Evolutionary conservation across 1,140 invertebrate genomes (phyloP).

Genomic region (Tenebrio molitor): DNA sequence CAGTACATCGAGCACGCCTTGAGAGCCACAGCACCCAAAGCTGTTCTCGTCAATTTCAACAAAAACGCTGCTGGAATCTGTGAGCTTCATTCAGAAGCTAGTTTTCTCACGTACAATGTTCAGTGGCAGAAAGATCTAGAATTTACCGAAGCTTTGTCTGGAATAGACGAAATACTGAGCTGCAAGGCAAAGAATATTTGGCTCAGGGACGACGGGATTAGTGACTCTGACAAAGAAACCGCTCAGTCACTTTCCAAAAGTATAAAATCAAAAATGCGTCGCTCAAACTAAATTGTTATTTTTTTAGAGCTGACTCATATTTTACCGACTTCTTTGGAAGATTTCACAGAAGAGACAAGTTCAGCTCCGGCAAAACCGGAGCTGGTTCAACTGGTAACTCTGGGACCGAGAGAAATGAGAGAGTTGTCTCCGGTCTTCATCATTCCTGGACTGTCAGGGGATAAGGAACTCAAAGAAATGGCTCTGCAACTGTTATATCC

Average conservation of each 20-base stretch:
- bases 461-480: slow-evolving; percentile 56
- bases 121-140: slow-evolving; percentile 55
- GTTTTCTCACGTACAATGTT: slow-evolving; percentile 60
- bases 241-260: slow-evolving; percentile 63
- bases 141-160: slow-evolving; percentile 55
- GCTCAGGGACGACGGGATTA: slow-evolving; percentile 58
- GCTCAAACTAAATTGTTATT: neutral
- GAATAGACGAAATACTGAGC: slow-evolving; percentile 59
- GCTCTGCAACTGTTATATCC: slow-evolving; percentile 59
- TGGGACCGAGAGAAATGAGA: slow-evolving; percentile 60
- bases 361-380: slow-evolving; percentile 56
- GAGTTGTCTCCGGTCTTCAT: slow-evolving; percentile 64
- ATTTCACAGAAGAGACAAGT: slow-evolving; percentile 51
- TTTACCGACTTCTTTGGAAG: slow-evolving; percentile 56
- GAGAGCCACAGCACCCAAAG: slow-evolving; percentile 61
- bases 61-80: slow-evolving; percentile 56
- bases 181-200: slow-evolving; percentile 57
- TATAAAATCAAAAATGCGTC: slow-evolving; percentile 48
- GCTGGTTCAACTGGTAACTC: slow-evolving; percentile 60
- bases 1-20: slow-evolving; percentile 62
- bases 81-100: slow-evolving; percentile 56
- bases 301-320: slow-evolving; percentile 60
- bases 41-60: slow-evolving; percentile 60
- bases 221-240: slow-evolving; percentile 57
- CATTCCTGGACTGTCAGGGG: slow-evolving; percentile 62